Evolutionary conservation across 2,797 vertebrate species (phyloP).

Genomic region (Sebastes matsubarae): DNA sequence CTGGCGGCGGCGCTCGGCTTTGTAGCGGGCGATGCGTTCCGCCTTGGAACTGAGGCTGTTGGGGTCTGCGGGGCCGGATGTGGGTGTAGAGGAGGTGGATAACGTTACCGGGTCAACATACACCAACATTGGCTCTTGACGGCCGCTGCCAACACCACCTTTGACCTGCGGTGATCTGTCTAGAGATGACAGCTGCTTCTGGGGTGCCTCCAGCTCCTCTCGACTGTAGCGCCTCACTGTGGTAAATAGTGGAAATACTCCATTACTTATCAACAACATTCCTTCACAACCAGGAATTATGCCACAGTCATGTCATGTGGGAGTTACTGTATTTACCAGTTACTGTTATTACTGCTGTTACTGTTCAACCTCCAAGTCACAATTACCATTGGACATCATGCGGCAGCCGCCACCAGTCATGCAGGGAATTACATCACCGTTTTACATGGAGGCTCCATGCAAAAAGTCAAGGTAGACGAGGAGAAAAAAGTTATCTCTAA

Average conservation of each 20-base stretch:
- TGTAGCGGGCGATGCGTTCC: conserved; percentile 96
- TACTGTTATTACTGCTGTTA: background rate
- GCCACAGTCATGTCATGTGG: background rate
- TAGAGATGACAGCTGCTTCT: conserved; percentile 79
- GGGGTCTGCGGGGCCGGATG: conserved; percentile 78
- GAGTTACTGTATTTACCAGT: background rate
- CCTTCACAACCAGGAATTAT: background rate
- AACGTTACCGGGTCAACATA: conserved; percentile 70
- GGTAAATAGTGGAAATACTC: background rate
- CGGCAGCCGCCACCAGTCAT: too few relatives aligned
- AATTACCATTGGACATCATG: background rate
- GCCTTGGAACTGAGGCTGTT: conserved; percentile 90
- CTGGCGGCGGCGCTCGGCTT: conserved; percentile 94
- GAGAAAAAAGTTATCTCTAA: background rate
- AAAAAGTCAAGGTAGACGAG: too few relatives aligned
- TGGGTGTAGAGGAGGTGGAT: conserved; percentile 70
- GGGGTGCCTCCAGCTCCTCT: conserved; percentile 82
- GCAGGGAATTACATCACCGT: too few relatives aligned
- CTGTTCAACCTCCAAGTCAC: background rate
- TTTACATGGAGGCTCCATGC: too few relatives aligned
- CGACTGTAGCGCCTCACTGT: conserved; percentile 87
- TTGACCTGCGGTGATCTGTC: conserved; percentile 84
- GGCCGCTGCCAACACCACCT: conserved; percentile 37
- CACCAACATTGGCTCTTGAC: conserved; percentile 71
- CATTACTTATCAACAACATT: background rate